phyloP scores from a whole-genome alignment of 2,888 invertebrate genomes.

The Ellobium chinense region DNA sequence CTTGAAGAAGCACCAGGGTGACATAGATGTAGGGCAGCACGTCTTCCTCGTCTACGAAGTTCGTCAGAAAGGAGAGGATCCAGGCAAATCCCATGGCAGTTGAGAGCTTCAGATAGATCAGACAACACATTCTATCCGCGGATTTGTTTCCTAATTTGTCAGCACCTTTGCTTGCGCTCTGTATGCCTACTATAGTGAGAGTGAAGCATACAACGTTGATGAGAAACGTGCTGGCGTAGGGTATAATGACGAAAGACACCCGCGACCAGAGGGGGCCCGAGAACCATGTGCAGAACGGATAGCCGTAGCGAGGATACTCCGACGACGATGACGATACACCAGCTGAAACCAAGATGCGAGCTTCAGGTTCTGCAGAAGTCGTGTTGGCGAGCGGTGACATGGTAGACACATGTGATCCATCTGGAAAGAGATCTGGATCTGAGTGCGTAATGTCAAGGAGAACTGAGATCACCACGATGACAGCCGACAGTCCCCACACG shows the following conservation, averaged over 20 bases:
- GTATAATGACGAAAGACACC: constrained; percentile 36
- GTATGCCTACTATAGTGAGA: constrained; percentile 47
- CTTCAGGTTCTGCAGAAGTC: too few species aligned
- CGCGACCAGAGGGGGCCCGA: constrained; percentile 27
- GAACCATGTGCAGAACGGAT: constrained; percentile 36
- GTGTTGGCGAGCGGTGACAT: too few species aligned
- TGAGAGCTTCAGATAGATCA: constrained; percentile 31
- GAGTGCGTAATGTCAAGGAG: neutral
- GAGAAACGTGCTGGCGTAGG: constrained; percentile 41
- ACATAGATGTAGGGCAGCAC: constrained; percentile 10
- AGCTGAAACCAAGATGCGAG: too few species aligned
- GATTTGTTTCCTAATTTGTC: neutral
- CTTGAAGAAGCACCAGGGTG: constrained; percentile 22
- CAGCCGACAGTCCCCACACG: constrained; percentile 22
- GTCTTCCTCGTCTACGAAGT: neutral
- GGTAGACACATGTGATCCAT: too few species aligned
- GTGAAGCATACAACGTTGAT: constrained; percentile 47
- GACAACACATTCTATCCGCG: neutral
- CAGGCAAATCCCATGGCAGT: constrained; percentile 36
- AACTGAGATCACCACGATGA: neutral
- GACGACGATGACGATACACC: neutral
- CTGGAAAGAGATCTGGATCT: neutral
- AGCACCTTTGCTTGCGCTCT: neutral
- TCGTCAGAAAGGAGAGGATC: neutral
- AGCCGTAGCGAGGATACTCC: constrained; percentile 14